phyloP scores from a whole-genome alignment of 92 coral and sea anemone genomes.

The Hydrozoanthus gracilis region DNA sequence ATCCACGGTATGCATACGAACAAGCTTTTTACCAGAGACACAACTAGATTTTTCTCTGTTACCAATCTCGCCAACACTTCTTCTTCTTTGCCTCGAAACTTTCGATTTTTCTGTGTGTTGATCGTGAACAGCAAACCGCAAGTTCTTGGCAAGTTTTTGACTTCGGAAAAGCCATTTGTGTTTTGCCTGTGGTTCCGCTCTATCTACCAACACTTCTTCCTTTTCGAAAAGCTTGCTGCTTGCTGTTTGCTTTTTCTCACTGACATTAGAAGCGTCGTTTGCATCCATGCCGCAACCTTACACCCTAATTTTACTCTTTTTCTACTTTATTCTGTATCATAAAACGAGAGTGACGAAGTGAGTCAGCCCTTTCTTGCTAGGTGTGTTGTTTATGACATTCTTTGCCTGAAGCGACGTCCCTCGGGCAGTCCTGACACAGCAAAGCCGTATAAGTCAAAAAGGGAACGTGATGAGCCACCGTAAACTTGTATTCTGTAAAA shows the following conservation, averaged over 20 bases:
- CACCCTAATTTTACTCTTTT: neutral
- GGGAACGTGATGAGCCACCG: neutral
- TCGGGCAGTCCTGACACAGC: neutral
- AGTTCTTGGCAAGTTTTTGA: slow-evolving; percentile 4
- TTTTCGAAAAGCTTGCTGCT: neutral
- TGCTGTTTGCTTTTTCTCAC: neutral
- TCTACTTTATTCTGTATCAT: neutral
- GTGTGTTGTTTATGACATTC: neutral
- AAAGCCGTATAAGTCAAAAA: neutral
- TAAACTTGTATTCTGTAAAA: neutral
- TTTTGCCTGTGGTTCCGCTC: neutral
- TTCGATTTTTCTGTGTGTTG: neutral
- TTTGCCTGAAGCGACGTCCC: neutral
- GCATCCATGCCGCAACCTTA: neutral
- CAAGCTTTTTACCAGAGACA: neutral
- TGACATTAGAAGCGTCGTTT: neutral
- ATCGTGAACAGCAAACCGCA: neutral
- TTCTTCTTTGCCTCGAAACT: slow-evolving; percentile 18
- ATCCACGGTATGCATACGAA: slow-evolving; percentile 28
- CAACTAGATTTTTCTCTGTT: neutral
- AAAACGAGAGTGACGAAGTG: neutral
- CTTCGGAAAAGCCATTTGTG: slow-evolving; percentile 30
- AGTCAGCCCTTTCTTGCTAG: slow-evolving; percentile 4
- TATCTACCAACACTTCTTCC: neutral
- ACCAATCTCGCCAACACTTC: slow-evolving; percentile 28